Base-by-base conservation (phyloP, 1,140 invertebrate genomes). In the Aphelinus certus region DNA sequence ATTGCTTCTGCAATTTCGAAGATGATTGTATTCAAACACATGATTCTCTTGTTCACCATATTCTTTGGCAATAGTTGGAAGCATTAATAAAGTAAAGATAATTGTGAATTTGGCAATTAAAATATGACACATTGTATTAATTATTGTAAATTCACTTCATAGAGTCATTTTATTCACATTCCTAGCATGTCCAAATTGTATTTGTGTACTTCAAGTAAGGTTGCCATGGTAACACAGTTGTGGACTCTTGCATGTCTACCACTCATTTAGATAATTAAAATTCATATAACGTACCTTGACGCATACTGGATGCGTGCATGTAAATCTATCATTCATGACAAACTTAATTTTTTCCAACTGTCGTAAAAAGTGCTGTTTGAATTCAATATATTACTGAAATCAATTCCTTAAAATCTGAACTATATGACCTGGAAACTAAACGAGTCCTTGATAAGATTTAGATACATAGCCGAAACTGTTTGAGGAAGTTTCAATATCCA, bases 21-120 rank as follows among this genome's bases (percentile, higher is more conserved):
- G 80, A 67, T 81, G 75, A 62, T 77, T 67, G 65, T 81, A 85
- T 77, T 82, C 79, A 48, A 83, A 71, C 53, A 78, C 46, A 72
- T 79, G 71, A 75, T 79, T 80, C 3, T 79, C 70, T 7, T 56
- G 2, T 10, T 53, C 55, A 68, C 68, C 6, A 42, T 43, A 53
- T 45, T 53, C 60, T 2, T 55, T 49, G 48, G 74, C 49, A 42
- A 58, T 48, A 58, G 63, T n/a, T 3, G 3, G 45, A 65, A 65
- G 53, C 4, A 53, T 57, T 71, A 75, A 49, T 9, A 75, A 64
- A n/a, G 5, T 43, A 48, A 60, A 63, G 46, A 62, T 42, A 47
- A 68, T 45, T 68, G 7, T 26, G 57, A 64, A 53, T 60, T 68
- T 68, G 45, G 1, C 7, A 62, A 45, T 46, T 48, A 26, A 56